Evolutionary conservation across 2,113 vertebrate species (phyloP).

Genomic region (Psophia crepitans): DNA sequence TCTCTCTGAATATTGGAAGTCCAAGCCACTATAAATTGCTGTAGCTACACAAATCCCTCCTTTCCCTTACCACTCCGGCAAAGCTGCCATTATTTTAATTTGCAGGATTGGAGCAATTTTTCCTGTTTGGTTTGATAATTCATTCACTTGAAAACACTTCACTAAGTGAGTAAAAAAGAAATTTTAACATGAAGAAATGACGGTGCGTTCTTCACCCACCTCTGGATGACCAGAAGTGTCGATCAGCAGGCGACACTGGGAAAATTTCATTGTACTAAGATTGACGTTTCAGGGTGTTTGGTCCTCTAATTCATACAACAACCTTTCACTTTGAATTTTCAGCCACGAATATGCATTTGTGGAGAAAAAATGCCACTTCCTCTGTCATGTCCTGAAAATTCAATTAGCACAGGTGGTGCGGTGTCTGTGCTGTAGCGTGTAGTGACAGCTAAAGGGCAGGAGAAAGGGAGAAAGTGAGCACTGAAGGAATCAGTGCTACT

Average conservation of each 20-base stretch:
- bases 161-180: neutral
- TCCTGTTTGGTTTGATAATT: neutral
- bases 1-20: neutral
- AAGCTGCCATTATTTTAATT: neutral
- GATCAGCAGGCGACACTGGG: rapidly evolving
- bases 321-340: neutral
- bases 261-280: neutral
- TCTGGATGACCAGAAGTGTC: neutral
- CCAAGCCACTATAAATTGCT: neutral
- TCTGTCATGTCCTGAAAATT: neutral
- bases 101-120: neutral
- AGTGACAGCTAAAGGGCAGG: neutral
- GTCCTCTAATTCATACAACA: neutral
- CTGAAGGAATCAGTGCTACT: neutral
- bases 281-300: neutral
- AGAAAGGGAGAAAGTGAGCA: neutral
- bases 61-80: neutral
- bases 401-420: neutral
- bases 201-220: neutral
- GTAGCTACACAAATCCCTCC: neutral
- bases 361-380: neutral
- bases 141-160: neutral
- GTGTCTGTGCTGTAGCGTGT: neutral
- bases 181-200: neutral
- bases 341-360: neutral